Evolutionary conservation across 2,113 vertebrate genomes (phyloP).

Genomic region (Sialia sialis): DNA sequence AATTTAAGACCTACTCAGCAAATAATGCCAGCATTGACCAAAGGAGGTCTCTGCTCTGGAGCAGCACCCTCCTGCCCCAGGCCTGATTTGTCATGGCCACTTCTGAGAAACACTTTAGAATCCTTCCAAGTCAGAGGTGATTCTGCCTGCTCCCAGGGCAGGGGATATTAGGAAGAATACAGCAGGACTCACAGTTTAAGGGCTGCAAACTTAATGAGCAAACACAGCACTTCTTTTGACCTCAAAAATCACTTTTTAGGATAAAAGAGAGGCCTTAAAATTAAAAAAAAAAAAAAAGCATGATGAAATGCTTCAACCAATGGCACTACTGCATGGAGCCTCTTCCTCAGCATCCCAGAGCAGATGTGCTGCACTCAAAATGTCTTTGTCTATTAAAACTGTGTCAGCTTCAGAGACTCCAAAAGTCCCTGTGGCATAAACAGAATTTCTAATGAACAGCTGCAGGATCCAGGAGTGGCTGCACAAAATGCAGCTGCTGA

Average conservation of each 20-base stretch:
- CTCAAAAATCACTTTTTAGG: conserved; percentile 11
- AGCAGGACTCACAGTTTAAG: not conserved
- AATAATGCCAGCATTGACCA: not conserved
- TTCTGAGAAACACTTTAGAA: not conserved
- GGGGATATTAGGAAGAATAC: not conserved
- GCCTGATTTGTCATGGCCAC: not conserved
- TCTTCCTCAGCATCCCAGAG: not conserved
- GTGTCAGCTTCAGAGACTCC: conserved; percentile 54
- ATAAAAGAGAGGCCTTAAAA: conserved; percentile 5
- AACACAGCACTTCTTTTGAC: conserved; percentile 38
- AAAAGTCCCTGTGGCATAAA: conserved; percentile 53
- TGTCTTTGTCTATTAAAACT: conserved; percentile 60
- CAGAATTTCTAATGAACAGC: conserved; percentile 60
- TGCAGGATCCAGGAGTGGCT: conserved; percentile 46
- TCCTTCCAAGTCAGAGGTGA: not conserved
- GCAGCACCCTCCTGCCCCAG: not conserved
- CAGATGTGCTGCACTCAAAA: conserved; percentile 63
- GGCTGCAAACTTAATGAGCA: not conserved
- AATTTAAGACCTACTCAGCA: not conserved
- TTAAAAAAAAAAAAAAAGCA: not conserved
- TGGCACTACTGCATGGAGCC: not conserved
- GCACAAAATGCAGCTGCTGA: not conserved
- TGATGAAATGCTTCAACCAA: not conserved
- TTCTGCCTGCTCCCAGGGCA: not conserved
- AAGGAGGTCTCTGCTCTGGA: not conserved